phyloP scores from a whole-genome alignment of 2,888 invertebrate species.

The Nymphalis urticae region DNA sequence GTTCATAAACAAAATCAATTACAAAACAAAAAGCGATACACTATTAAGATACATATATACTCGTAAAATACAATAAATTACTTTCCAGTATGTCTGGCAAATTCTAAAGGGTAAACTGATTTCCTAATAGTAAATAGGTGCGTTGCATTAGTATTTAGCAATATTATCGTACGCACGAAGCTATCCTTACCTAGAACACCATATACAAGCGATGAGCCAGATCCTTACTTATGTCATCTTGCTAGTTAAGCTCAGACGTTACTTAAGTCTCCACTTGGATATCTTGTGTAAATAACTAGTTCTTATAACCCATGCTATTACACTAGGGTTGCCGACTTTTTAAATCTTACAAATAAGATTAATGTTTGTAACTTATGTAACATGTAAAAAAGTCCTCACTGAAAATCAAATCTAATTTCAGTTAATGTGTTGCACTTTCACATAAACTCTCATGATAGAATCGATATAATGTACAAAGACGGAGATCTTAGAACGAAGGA shows the following conservation, averaged over 20 bases:
- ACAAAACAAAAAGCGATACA: conserved; percentile 12
- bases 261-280: conserved; percentile 22
- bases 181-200: conserved; percentile 32
- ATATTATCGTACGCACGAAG: conserved; percentile 28
- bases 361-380: too few species aligned
- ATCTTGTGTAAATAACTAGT: conserved; percentile 21
- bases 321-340: background rate
- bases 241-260: conserved; percentile 21
- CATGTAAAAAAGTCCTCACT: too few species aligned
- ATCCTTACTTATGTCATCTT: conserved; percentile 32
- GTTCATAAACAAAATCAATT: background rate
- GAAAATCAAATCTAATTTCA: too few species aligned
- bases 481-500: too few species aligned
- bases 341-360: too few species aligned
- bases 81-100: conserved; percentile 25
- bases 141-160: conserved; percentile 22
- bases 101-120: conserved; percentile 32
- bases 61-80: conserved; percentile 25
- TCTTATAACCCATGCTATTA: background rate
- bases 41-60: conserved; percentile 22
- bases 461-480: too few species aligned
- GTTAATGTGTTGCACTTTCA: too few species aligned
- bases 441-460: too few species aligned
- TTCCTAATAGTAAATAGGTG: conserved; percentile 29
- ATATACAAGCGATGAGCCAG: conserved; percentile 32